Percentiles rank a stretch among this genome's conserved stretches.
Evolutionary conservation across 2,797 vertebrate species (phyloP).

Genomic region (Leontocebus nigricollis): DNA sequence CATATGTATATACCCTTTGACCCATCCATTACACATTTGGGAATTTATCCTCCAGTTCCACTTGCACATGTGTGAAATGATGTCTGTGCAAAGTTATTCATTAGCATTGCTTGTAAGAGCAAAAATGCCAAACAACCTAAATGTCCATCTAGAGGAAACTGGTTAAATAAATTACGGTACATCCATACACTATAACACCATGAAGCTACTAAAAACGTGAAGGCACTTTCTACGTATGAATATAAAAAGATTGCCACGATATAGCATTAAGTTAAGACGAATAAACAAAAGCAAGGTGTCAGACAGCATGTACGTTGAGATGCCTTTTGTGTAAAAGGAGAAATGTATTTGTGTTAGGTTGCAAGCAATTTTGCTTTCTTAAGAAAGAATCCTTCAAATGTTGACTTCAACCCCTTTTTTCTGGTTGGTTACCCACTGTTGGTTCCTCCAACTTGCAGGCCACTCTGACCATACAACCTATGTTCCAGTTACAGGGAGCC

Average conservation of each 20-base stretch:
- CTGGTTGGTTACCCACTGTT: neutral
- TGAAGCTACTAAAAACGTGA: neutral
- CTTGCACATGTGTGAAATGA: neutral
- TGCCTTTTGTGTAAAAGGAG: neutral
- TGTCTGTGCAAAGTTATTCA: neutral
- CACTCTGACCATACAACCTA: neutral
- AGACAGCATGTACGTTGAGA: neutral
- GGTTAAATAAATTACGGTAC: slow-evolving; percentile 35
- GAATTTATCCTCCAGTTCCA: slow-evolving; percentile 34
- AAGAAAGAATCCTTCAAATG: neutral
- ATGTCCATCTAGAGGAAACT: neutral
- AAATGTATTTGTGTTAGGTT: neutral
- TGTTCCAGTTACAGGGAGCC: neutral
- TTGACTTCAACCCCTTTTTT: neutral
- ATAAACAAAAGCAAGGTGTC: neutral
- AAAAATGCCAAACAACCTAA: neutral
- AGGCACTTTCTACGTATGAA: neutral
- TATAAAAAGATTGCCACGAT: neutral
- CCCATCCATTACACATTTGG: slow-evolving; percentile 6
- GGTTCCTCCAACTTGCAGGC: neutral
- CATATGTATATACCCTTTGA: slow-evolving; percentile 42
- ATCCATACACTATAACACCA: neutral
- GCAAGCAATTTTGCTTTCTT: neutral
- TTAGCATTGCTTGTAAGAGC: neutral
- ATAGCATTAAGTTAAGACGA: neutral